These are phyloP conservation scores for Carollia perspicillata DNA, from an alignment of 2,113 vertebrate species.

Conservation along the genomic window DNA sequence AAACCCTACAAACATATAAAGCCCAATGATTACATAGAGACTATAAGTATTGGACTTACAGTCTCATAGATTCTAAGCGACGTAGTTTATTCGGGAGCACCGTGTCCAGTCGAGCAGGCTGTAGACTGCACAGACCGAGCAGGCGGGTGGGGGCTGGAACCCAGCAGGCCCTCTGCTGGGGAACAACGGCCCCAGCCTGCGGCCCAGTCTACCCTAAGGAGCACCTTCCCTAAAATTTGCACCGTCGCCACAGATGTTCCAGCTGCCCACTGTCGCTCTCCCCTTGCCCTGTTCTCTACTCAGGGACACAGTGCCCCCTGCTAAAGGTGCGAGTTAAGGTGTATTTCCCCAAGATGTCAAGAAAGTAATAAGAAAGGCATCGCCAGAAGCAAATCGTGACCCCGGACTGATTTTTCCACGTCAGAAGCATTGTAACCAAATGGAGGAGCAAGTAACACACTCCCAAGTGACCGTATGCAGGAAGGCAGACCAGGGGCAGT, in stretches of 20 bases:
- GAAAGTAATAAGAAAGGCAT: background rate
- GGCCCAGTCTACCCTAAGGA: background rate
- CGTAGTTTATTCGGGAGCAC: background rate
- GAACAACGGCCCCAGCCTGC: rapidly evolving
- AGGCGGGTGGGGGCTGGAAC: too few species aligned
- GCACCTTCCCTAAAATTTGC: background rate
- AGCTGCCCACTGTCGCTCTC: background rate
- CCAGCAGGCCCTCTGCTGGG: background rate
- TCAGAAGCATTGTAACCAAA: too few species aligned
- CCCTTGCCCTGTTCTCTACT: background rate
- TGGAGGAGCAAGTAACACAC: background rate
- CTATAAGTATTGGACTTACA: too few species aligned
- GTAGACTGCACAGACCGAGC: background rate
- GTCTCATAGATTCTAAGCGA: background rate
- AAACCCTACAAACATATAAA: background rate
- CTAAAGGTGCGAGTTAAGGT: too few species aligned
- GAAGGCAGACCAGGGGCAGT: background rate
- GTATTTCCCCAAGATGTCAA: background rate
- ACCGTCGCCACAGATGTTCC: background rate
- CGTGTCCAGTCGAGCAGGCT: background rate
- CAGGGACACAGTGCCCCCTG: rapidly evolving
- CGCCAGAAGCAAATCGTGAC: background rate
- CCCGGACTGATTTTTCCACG: too few species aligned
- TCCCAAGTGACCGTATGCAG: too few species aligned
- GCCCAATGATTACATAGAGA: background rate